Percentiles rank a stretch among this genome's conserved stretches.
Evolutionary conservation across 1,140 invertebrate species (phyloP).

Genomic region (Drosophila bocqueti): DNA sequence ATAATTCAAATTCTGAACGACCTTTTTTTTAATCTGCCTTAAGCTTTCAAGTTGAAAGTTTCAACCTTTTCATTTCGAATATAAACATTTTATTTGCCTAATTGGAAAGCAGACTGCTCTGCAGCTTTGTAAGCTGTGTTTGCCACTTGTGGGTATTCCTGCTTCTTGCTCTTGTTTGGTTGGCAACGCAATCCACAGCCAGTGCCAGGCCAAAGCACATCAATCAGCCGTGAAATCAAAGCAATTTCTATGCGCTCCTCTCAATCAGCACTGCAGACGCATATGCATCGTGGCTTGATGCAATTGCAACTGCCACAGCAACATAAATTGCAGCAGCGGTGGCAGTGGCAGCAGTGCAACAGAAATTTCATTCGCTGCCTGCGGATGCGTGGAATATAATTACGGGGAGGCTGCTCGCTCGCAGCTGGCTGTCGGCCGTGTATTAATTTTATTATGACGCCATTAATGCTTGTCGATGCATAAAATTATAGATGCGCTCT

Average conservation of each 20-base stretch:
- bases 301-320: slow-evolving; percentile 16
- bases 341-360: not conserved
- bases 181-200: slow-evolving; percentile 8
- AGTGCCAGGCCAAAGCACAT: slow-evolving; percentile 17
- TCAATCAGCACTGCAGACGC: slow-evolving; percentile 35
- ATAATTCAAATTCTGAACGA: not conserved
- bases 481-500: slow-evolving; percentile 80
- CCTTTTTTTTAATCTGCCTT: not conserved
- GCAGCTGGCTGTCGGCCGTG: slow-evolving; percentile 55
- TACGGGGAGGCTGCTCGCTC: slow-evolving; percentile 43
- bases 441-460: slow-evolving; percentile 75
- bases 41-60: too few species aligned
- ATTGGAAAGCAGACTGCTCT: slow-evolving; percentile 8
- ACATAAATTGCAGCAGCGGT: slow-evolving; percentile 13
- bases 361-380: slow-evolving; percentile 10
- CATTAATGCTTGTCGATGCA: slow-evolving; percentile 78
- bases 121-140: slow-evolving; percentile 6
- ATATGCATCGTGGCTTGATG: slow-evolving; percentile 33
- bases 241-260: slow-evolving; percentile 45
- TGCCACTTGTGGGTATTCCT: not conserved
- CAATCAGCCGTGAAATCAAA: slow-evolving; percentile 52
- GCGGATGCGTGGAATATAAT: slow-evolving; percentile 45
- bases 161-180: not conserved
- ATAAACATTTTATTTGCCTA: slow-evolving; percentile 6
- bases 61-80: slow-evolving; percentile 3